Evolutionary conservation across 92 coral and sea anemone genomes (phyloP).

Genomic region (Galaxea fascicularis): DNA sequence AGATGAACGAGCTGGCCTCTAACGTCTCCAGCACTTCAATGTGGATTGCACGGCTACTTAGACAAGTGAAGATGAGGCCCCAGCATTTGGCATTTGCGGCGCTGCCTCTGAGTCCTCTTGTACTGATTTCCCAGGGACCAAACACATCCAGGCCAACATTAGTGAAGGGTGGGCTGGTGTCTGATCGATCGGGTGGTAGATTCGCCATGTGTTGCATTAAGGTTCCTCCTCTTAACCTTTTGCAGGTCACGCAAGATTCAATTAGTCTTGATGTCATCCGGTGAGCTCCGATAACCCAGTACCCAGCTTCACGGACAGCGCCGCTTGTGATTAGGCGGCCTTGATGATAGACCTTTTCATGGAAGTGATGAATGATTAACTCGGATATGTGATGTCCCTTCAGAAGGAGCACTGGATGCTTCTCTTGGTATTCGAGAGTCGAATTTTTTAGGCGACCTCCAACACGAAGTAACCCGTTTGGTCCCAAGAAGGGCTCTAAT

Average conservation of each 20-base stretch:
- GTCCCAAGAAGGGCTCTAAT: background rate
- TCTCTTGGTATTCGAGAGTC: too few relatives aligned
- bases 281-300: background rate
- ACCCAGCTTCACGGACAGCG: slow-evolving; percentile 21
- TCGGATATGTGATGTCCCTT: too few relatives aligned
- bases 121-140: slow-evolving; percentile 20
- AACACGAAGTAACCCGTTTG: slow-evolving; percentile 7
- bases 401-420: too few relatives aligned
- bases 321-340: slow-evolving; percentile 25
- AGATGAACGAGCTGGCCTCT: too few relatives aligned
- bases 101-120: slow-evolving; percentile 16
- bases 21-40: slow-evolving; percentile 37
- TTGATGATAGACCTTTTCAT: slow-evolving; percentile 27
- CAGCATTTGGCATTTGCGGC: too few relatives aligned
- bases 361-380: slow-evolving; percentile 14
- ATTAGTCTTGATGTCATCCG: slow-evolving; percentile 26
- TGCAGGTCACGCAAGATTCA: slow-evolving; percentile 22
- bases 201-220: slow-evolving; percentile 9
- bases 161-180: too few relatives aligned
- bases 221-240: slow-evolving; percentile 10
- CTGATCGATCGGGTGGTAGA: slow-evolving; percentile 23
- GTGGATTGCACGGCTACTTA: slow-evolving; percentile 47
- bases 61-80: too few relatives aligned
- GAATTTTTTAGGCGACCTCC: too few relatives aligned
- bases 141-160: too few relatives aligned